Evolutionary conservation across 2,113 vertebrate species (phyloP).

Genomic region (Macquaria ambigua): DNA sequence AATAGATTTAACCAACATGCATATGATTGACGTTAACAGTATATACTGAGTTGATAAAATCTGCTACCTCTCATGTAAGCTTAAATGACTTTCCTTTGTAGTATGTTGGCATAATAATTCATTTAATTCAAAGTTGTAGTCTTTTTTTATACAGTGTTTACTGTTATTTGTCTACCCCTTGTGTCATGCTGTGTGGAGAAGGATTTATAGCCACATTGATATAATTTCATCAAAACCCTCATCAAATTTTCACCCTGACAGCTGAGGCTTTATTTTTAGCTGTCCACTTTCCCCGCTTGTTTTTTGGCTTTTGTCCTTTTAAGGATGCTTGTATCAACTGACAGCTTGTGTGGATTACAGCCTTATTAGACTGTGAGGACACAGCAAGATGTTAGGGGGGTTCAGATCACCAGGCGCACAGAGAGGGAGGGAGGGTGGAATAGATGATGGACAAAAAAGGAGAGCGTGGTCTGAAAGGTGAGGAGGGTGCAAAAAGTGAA

Average conservation of each 20-base stretch:
- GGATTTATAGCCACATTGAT: constrained; percentile 52
- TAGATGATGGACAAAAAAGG: constrained; percentile 3
- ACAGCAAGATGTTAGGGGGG: constrained; percentile 86
- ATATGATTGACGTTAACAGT: background rate
- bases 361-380: constrained; percentile 86
- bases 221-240: constrained; percentile 54
- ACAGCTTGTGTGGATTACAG: constrained; percentile 89
- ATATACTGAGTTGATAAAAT: background rate
- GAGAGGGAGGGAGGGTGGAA: constrained; percentile 45
- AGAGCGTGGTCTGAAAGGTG: constrained; percentile 25
- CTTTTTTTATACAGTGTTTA: background rate
- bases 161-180: background rate
- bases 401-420: constrained; percentile 79
- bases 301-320: constrained; percentile 79
- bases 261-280: constrained; percentile 85
- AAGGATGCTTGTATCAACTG: constrained; percentile 87
- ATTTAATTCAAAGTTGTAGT: constrained; percentile 1
- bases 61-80: background rate
- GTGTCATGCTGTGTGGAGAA: constrained; percentile 21
- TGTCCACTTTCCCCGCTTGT: constrained; percentile 73
- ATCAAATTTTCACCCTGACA: constrained; percentile 69
- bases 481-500: constrained; percentile 6
- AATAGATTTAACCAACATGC: background rate
- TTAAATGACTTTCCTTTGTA: background rate
- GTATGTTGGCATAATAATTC: background rate